Conservation (phyloP, 2,888 invertebrate species). For the Galerucella pusilla region DNA sequence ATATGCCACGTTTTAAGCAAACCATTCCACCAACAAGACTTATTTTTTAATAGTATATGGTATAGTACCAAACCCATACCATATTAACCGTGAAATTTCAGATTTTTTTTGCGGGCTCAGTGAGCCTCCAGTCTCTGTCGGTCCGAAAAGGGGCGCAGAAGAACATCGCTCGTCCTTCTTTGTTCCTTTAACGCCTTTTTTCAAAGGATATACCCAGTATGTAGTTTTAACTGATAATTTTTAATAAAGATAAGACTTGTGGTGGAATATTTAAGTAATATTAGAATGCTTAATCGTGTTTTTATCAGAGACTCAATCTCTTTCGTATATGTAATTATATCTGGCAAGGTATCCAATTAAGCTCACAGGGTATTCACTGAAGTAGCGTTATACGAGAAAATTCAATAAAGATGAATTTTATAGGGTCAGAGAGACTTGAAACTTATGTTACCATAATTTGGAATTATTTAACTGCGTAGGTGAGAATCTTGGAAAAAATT, state of each 20-base stretch:
- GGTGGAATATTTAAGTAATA: not conserved
- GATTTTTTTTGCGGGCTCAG: too few species aligned
- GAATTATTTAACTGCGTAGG: too few species aligned
- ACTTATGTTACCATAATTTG: too few species aligned
- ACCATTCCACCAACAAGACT: conserved; percentile 7
- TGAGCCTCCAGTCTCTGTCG: too few species aligned
- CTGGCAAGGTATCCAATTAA: conserved; percentile 50
- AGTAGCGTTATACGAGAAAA: conserved; percentile 27
- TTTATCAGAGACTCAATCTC: conserved; percentile 42
- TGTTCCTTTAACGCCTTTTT: conserved; percentile 10
- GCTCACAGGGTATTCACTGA: conserved; percentile 37
- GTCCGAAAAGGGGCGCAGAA: too few species aligned
- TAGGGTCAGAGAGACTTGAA: not conserved
- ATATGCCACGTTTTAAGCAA: not conserved
- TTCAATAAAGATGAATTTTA: conserved; percentile 26
- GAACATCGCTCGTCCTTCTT: conserved; percentile 11
- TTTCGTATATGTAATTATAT: conserved; percentile 48
- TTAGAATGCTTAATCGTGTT: conserved; percentile 11
- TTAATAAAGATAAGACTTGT: not conserved
- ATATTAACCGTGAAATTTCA: too few species aligned
- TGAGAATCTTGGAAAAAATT: too few species aligned
- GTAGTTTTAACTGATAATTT: too few species aligned
- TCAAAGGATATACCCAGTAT: too few species aligned
- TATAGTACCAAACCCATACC: too few species aligned
- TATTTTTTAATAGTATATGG: too few species aligned